Evolutionary conservation across 1,140 invertebrate species (phyloP), one percentile per base, ranked within the genome.

Genomic region (Drosophila nigromelanica): DNA sequence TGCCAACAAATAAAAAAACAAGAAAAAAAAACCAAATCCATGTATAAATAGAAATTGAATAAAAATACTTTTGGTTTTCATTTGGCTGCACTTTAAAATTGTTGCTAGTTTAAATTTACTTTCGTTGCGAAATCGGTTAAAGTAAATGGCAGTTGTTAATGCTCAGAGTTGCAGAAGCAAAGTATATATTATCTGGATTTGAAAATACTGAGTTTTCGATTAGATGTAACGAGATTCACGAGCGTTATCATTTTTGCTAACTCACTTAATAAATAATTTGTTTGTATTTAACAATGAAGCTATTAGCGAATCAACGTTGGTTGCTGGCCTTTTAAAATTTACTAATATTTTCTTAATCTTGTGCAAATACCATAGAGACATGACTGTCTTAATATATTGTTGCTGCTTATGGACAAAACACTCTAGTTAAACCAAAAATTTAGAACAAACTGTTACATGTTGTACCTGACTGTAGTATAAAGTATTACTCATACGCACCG

Each of bases 11-110:
- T 27, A 56, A 43, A 39, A 14, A 14, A 69, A 70, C 69, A 52
- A 64, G 42, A 45, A 40, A 62, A 73, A 66, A 63, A 60, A 78
- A 42, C 60, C 56, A 73, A 64, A 64, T 48, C 56, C 14, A 61
- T 73, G 43, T 85, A 80, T 33, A 82, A 82, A 82, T 82, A 82
- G 80, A 74, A 74, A 74, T 61, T 85, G 54, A 51, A 64, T 75
- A 75, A 77, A 77, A 77, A 75, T 75, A 77, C 75, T 77, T 77
- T 77, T 77, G 66, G 59, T 77, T 76, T 77, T 77, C 75, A 74
- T 77, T 74, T 50, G 71, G 51, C 27, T 86, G 82, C 82, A 82
- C 83, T 82, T 83, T 79, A 67, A 27, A 67, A 82, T 66, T 48
- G 54, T 62, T 61, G 42, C 10, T 45, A n/a, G 60, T 60, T 66